Evolutionary conservation across 2,797 vertebrate genomes (phyloP).

Genomic region (Pagetopsis macropterus): DNA sequence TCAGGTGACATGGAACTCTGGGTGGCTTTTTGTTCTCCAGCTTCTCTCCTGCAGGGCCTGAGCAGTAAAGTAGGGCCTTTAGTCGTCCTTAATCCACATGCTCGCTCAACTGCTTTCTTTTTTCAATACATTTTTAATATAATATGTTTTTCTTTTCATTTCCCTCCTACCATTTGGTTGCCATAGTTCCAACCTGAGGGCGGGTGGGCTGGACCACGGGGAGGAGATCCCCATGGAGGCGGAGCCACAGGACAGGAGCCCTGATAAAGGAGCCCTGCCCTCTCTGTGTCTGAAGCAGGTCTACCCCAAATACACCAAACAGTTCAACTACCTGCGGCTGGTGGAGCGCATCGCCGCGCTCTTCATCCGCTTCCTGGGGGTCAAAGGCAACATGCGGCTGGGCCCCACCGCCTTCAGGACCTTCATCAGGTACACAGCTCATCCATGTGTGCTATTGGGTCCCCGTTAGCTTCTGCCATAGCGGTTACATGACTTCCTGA

Average conservation of each 20-base stretch:
- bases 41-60: constrained; percentile 6
- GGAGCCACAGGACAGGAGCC: constrained; percentile 30
- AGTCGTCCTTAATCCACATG: not conserved
- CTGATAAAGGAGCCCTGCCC: constrained; percentile 72
- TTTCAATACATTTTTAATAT: not conserved
- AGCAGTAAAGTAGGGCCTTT: not conserved
- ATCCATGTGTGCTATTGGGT: not conserved
- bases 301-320: constrained; percentile 94
- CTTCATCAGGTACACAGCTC: constrained; percentile 88
- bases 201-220: constrained; percentile 10
- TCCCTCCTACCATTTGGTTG: constrained; percentile 12
- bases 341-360: constrained; percentile 90
- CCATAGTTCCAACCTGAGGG: constrained; percentile 73
- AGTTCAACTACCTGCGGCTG: constrained; percentile 91
- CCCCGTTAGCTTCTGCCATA: not conserved
- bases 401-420: constrained; percentile 95
- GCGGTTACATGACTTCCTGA: not conserved
- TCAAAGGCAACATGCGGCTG: constrained; percentile 92
- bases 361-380: constrained; percentile 95
- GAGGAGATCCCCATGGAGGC: constrained; percentile 68
- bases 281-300: constrained; percentile 94
- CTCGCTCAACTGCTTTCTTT: not conserved
- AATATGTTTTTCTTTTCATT: not conserved
- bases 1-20: constrained; percentile 29
- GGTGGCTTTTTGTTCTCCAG: constrained; percentile 8